Conservation (phyloP, 2,888 invertebrate species). For the Ormyrus rosae region DNA sequence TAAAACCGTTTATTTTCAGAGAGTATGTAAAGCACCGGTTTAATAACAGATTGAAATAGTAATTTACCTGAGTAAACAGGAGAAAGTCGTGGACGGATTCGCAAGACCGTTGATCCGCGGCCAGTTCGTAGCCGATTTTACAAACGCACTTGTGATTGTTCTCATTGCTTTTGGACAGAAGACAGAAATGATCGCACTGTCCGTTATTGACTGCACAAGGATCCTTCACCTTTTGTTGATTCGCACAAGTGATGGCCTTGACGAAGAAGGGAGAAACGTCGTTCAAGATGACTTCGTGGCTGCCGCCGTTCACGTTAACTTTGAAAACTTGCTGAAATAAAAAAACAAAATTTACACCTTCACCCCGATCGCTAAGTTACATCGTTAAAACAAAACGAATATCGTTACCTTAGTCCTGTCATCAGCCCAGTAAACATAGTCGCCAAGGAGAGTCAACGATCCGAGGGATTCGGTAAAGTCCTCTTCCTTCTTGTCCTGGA, state of each 20-base stretch:
- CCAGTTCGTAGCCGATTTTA: conserved; percentile 32
- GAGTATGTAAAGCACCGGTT: no score
- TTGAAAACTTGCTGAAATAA: conserved; percentile 17
- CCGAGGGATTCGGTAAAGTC: background rate
- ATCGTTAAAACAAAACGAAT: background rate
- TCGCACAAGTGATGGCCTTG: conserved; percentile 6
- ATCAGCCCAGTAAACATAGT: conserved; percentile 22
- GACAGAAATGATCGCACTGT: conserved; percentile 37
- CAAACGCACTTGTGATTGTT: conserved; percentile 32
- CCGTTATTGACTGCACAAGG: conserved; percentile 27
- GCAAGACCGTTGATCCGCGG: conserved; percentile 20
- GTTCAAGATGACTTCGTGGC: background rate
- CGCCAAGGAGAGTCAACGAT: background rate
- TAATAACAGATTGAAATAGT: no score
- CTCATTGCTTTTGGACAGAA: conserved; percentile 20
- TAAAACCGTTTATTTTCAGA: no score
- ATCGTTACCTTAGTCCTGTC: background rate
- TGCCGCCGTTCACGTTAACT: background rate
- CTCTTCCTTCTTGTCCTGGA: background rate
- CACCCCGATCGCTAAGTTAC: no score
- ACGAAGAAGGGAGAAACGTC: background rate
- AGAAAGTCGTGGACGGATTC: background rate
- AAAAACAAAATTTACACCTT: background rate
- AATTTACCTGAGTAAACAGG: conserved; percentile 34
- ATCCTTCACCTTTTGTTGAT: background rate